Base-by-base conservation (phyloP, 2,888 invertebrate species). In the Oxystoma pomonae region DNA sequence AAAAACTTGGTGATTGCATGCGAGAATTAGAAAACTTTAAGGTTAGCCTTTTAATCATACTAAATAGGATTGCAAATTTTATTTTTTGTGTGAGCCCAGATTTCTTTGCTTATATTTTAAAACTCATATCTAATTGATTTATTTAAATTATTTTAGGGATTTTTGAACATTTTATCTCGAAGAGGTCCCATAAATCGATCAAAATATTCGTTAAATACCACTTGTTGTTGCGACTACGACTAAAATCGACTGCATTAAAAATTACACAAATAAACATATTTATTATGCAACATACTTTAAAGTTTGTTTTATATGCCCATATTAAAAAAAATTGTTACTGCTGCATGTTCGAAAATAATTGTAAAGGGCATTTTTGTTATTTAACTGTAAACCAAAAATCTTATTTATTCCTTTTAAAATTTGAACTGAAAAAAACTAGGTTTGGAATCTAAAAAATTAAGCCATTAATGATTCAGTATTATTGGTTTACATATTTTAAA, bases 1-100 rank as follows among this genome's bases (percentile, higher is more conserved):
- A 66, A 21, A 67, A 73, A 64, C 67, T 76, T 16, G 67, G 68
- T 35, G 67, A 67, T 5, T 75, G 75, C 21, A 58, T 72, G 56
- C 64, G 70, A 20, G 71, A 75, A 67, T 35, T 76, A 12, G 65
- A 72, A 20, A 68, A 67, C 17, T 67, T 75, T 58, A 74, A 72
- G 67, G 75, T 75, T n/a, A n/a, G n/a, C n/a, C n/a, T n/a, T n/a
- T n/a, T n/a, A n/a, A n/a, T n/a, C n/a, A n/a, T n/a, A n/a, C n/a
- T n/a, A n/a, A n/a, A n/a, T n/a, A n/a, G n/a, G n/a, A n/a, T n/a
- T n/a, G n/a, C n/a, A n/a, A n/a, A n/a, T n/a, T n/a, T n/a, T n/a
- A n/a, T n/a, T n/a, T n/a, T n/a, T n/a, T n/a, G n/a, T n/a, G n/a
- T n/a, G n/a, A n/a, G n/a, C n/a, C n/a, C n/a, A n/a, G n/a, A n/a